These are phyloP conservation scores for Ciconia boyciana DNA, from an alignment of 2,113 vertebrate genomes.

Conservation along the genomic window DNA sequence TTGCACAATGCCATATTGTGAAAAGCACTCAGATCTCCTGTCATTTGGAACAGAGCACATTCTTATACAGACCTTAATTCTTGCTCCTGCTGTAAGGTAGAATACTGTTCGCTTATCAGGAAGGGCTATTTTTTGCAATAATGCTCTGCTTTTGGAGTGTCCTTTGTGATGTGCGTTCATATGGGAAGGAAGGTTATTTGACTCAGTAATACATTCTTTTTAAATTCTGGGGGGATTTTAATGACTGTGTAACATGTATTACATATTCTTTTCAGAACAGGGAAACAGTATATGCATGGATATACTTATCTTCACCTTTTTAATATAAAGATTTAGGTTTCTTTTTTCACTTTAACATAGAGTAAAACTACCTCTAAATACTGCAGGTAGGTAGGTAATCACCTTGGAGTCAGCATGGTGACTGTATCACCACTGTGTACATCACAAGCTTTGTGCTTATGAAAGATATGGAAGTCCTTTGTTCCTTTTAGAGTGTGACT, in stretches of 20 bases:
- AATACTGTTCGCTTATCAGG: not conserved
- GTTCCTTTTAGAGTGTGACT: not conserved
- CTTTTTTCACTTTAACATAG: not conserved
- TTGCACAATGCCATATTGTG: not conserved
- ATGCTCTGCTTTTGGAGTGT: not conserved
- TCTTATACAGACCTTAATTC: not conserved
- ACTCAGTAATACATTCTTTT: not conserved
- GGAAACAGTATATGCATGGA: not conserved
- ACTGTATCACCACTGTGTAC: not conserved
- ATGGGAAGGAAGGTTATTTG: not conserved
- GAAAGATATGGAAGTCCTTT: not conserved
- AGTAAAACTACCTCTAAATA: not conserved
- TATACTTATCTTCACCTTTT: not conserved
- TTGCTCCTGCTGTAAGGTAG: not conserved
- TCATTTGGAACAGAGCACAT: not conserved
- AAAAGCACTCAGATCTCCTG: not conserved
- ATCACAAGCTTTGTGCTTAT: not conserved
- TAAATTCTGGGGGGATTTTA: fast-evolving
- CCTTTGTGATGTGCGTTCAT: not conserved
- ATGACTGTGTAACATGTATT: not conserved
- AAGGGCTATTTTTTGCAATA: not conserved
- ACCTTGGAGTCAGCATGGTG: not conserved
- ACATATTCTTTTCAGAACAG: not conserved
- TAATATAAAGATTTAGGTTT: not conserved
- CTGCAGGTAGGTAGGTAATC: fast-evolving